A percentile compares a stretch with the other conserved stretches of the same genome.
Conservation (phyloP, 1,140 invertebrate genomes). For the Anadara kagoshimensis region DNA sequence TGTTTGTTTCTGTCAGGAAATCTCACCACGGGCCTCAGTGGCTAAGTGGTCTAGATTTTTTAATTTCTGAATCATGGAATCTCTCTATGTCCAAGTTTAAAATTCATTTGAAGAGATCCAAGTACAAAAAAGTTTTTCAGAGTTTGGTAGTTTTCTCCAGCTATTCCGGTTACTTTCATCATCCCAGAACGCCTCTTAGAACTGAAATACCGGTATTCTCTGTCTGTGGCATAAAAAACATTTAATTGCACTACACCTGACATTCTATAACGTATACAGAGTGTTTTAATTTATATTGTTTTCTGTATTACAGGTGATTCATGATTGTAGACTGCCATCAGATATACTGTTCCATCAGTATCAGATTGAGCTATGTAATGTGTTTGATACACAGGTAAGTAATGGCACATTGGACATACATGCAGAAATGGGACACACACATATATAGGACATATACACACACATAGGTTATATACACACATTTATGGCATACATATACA, state of each 20-base stretch:
- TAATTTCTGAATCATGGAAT: too few relatives aligned
- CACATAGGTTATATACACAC: too few relatives aligned
- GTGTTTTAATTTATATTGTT: background rate
- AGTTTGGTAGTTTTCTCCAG: background rate
- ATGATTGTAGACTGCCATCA: conserved; percentile 58
- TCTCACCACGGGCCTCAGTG: too few relatives aligned
- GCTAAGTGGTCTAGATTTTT: too few relatives aligned
- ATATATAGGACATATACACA: too few relatives aligned
- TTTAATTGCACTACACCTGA: background rate
- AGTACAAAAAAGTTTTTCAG: background rate
- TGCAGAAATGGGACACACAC: too few relatives aligned
- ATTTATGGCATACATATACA: too few relatives aligned
- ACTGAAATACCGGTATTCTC: background rate
- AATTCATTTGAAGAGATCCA: too few relatives aligned
- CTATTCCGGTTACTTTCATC: background rate
- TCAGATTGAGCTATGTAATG: conserved; percentile 52
- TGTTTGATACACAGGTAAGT: conserved; percentile 64
- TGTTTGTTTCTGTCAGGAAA: too few relatives aligned
- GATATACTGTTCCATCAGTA: conserved; percentile 59
- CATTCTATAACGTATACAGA: background rate
- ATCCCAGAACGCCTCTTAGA: too few relatives aligned
- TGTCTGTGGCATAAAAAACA: background rate
- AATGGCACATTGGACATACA: too few relatives aligned
- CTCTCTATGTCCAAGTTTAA: too few relatives aligned
- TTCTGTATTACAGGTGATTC: conserved; percentile 61